These are phyloP conservation scores for Zoanthus sociatus DNA, from an alignment of 92 coral and sea anemone genomes.

Conservation along the genomic window DNA sequence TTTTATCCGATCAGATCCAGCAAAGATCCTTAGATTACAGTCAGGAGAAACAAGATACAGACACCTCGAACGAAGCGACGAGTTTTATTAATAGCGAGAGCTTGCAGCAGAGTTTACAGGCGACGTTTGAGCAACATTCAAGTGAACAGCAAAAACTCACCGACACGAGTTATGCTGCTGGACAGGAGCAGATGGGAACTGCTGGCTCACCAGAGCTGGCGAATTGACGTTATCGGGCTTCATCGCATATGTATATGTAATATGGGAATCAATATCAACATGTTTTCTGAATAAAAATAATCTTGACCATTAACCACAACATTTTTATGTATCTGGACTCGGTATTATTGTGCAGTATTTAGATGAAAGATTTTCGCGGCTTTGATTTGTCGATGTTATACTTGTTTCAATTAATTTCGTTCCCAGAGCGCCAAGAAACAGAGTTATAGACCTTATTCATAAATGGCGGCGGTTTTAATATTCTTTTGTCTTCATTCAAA, in stretches of 20 bases:
- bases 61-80: background rate
- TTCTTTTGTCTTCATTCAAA: too few relatives aligned
- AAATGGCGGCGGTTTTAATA: too few relatives aligned
- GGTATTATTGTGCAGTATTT: too few relatives aligned
- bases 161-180: background rate
- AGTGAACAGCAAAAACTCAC: constrained; percentile 1
- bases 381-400: too few relatives aligned
- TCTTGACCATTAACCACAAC: background rate
- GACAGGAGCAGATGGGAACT: background rate
- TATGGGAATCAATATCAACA: background rate
- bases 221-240: background rate
- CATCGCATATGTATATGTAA: background rate
- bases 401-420: too few relatives aligned
- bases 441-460: too few relatives aligned
- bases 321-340: too few relatives aligned
- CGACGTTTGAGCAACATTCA: constrained; percentile 11
- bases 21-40: background rate
- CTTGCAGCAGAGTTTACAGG: constrained; percentile 10
- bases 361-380: too few relatives aligned
- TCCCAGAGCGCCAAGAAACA: too few relatives aligned
- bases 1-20: background rate
- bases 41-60: background rate
- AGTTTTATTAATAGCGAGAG: background rate
- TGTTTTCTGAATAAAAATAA: background rate
- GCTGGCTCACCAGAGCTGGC: background rate